These are phyloP conservation scores for Lordiphosa clarofinis DNA, from an alignment of 1,140 invertebrate species.

Conservation along the genomic window DNA sequence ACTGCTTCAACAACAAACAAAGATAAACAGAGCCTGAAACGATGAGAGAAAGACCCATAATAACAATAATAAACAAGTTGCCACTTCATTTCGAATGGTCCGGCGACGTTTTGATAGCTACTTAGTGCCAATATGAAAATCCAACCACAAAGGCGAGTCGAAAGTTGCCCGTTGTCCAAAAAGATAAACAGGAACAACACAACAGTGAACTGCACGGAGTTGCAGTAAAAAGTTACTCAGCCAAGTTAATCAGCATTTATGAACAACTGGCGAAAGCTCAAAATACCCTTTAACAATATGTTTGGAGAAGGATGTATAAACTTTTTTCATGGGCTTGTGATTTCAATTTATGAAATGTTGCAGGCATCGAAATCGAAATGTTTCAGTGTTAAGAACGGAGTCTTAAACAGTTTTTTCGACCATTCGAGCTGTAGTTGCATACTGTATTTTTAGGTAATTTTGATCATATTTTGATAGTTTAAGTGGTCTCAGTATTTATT, in stretches of 20 bases:
- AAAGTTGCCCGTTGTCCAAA: conserved; percentile 22
- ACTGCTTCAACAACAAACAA: conserved; percentile 15
- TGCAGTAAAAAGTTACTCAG: conserved; percentile 7
- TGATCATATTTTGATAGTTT: too few species aligned
- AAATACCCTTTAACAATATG: conserved; percentile 8
- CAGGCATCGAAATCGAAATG: too few species aligned
- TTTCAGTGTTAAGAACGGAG: too few species aligned
- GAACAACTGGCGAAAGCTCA: conserved; percentile 35
- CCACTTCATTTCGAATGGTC: conserved; percentile 73
- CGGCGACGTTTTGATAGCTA: conserved; percentile 57
- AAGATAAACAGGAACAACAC: conserved; percentile 51
- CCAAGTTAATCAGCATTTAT: conserved; percentile 72
- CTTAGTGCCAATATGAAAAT: conserved; percentile 75
- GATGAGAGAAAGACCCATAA: conserved; percentile 40
- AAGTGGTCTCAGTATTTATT: too few species aligned
- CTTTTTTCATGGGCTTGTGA: too few species aligned
- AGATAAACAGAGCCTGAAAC: conserved; percentile 4
- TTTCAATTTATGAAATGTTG: too few species aligned
- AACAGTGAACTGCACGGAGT: conserved; percentile 7
- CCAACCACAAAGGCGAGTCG: conserved; percentile 53
- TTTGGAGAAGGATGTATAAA: too few species aligned
- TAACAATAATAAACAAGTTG: conserved; percentile 76
- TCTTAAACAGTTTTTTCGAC: too few species aligned
- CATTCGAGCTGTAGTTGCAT: too few species aligned
- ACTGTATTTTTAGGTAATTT: too few species aligned